phyloP scores from a whole-genome alignment of 2,113 vertebrate genomes.

The Bos javanicus region DNA sequence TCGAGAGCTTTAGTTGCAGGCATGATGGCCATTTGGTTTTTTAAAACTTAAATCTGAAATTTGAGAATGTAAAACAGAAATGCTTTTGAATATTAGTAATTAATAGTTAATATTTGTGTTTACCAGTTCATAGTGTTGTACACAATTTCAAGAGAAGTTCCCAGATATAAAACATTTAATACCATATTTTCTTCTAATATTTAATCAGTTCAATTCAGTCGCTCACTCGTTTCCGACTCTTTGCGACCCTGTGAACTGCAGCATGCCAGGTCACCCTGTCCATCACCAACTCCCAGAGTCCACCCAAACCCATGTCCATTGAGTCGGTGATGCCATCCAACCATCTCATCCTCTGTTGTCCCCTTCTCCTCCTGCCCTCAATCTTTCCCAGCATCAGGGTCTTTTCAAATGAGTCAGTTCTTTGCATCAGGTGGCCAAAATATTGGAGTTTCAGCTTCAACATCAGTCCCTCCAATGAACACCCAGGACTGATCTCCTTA shows the following conservation, averaged over 20 bases:
- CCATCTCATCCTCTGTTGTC: too few species aligned
- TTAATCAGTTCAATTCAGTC: neutral
- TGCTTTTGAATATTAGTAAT: neutral
- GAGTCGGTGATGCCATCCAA: too few species aligned
- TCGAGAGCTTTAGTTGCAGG: neutral
- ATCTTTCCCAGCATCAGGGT: too few species aligned
- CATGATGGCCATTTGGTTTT: neutral
- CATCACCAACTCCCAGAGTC: too few species aligned
- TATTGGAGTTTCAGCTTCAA: too few species aligned
- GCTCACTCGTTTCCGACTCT: accelerated
- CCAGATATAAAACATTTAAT: neutral
- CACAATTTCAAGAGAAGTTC: neutral
- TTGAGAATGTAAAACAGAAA: neutral
- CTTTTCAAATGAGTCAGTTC: too few species aligned
- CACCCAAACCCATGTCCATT: too few species aligned
- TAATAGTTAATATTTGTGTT: neutral
- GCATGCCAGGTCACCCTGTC: too few species aligned
- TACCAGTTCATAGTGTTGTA: neutral
- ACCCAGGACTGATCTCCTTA: too few species aligned
- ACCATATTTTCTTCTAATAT: neutral
- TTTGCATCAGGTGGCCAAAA: too few species aligned
- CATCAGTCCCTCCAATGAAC: too few species aligned
- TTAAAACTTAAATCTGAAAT: neutral
- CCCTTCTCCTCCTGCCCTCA: too few species aligned
- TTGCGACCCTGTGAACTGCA: accelerated